These are phyloP conservation scores for Drosophila differens DNA, from an alignment of 2,888 invertebrate species.

Conservation along the genomic window DNA sequence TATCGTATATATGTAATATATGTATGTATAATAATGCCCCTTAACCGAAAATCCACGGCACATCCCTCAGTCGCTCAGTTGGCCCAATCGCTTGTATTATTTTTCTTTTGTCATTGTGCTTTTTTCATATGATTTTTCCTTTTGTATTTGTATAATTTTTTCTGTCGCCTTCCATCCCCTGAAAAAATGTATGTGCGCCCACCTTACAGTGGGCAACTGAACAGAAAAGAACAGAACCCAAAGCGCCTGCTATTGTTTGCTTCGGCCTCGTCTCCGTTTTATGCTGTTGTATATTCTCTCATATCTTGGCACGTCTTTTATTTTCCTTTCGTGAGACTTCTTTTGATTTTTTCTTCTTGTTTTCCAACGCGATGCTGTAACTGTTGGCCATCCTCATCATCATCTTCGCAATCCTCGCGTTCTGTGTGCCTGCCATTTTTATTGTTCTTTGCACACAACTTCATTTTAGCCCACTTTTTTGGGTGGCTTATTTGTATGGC, in stretches of 20 bases:
- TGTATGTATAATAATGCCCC: neutral
- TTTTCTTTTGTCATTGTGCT: conserved; percentile 81
- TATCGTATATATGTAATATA: conserved; percentile 2
- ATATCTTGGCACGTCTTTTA: conserved; percentile 69
- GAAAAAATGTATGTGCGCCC: conserved; percentile 38
- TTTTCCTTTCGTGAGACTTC: conserved; percentile 44
- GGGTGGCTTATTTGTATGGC: conserved; percentile 81
- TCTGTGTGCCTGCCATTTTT: conserved; percentile 65
- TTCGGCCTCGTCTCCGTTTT: conserved; percentile 15
- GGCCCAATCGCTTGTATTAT: conserved; percentile 73
- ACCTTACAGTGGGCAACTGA: conserved; percentile 25
- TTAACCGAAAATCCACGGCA: conserved; percentile 17
- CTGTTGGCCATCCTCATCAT: conserved; percentile 60
- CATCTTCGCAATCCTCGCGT: conserved; percentile 27
- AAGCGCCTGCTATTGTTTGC: conserved; percentile 47
- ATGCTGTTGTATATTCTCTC: conserved; percentile 32
- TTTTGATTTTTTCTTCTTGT: conserved; percentile 23
- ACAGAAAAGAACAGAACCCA: conserved; percentile 5
- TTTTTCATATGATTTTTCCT: conserved; percentile 72
- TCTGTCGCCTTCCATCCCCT: conserved; percentile 72
- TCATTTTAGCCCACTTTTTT: conserved; percentile 79
- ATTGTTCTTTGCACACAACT: conserved; percentile 80
- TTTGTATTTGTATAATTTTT: conserved; percentile 79
- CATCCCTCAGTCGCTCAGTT: conserved; percentile 54
- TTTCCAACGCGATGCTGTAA: conserved; percentile 48